These are phyloP conservation scores for Phataginus tetradactyla DNA, from an alignment of 2,797 vertebrate genomes.

Conservation along the genomic window DNA sequence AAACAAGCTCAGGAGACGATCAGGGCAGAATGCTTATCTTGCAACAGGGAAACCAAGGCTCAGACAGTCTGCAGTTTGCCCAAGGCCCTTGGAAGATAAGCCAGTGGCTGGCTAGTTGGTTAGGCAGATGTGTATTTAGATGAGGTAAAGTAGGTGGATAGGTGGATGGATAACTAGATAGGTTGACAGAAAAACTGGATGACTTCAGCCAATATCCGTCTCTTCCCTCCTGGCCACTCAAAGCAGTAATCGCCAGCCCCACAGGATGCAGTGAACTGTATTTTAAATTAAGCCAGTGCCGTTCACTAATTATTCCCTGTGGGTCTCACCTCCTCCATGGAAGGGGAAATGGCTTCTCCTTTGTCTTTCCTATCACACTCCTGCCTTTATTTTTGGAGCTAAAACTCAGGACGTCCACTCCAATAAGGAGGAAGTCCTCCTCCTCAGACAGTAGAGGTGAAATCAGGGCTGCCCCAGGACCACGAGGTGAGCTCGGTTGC, in stretches of 20 bases:
- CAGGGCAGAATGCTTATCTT: not conserved
- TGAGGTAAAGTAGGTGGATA: not conserved
- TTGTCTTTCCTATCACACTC: constrained; percentile 41
- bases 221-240: constrained; percentile 39
- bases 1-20: not conserved
- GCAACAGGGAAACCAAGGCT: not conserved
- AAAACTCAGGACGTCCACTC: constrained; percentile 65
- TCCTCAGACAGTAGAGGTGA: not conserved
- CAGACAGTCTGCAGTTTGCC: not conserved
- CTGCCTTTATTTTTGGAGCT: constrained; percentile 60
- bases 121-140: not conserved
- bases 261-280: constrained; percentile 45
- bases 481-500: not conserved
- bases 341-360: constrained; percentile 65
- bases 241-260: constrained; percentile 54
- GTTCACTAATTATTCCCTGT: constrained; percentile 69
- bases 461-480: constrained; percentile 16
- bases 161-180: not conserved
- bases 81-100: not conserved
- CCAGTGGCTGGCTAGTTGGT: not conserved
- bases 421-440: constrained; percentile 19
- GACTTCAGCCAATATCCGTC: not conserved
- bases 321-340: constrained; percentile 65
- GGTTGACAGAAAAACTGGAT: not conserved
- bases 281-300: constrained; percentile 68